phyloP scores from a whole-genome alignment of 1,140 invertebrate genomes.

The Geopemphigus sp. region DNA sequence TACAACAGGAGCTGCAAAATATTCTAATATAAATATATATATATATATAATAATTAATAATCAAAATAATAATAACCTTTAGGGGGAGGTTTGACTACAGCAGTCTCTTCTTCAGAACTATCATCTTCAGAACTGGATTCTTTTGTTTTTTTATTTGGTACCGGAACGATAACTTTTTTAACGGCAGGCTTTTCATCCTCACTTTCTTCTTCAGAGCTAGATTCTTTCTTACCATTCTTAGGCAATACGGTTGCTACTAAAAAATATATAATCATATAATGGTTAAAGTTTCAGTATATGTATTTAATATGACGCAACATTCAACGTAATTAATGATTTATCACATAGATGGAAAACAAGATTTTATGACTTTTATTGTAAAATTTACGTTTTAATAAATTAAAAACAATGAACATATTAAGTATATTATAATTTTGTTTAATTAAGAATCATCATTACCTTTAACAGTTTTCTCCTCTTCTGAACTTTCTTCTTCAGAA shows the following conservation, averaged over 20 bases:
- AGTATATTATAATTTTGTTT: too few relatives aligned
- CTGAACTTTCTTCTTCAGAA: constrained; percentile 31
- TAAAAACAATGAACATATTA: too few relatives aligned
- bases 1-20: not conserved
- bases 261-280: not conserved
- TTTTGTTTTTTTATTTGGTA: constrained; percentile 11
- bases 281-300: too few relatives aligned
- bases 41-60: not conserved
- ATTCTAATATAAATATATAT: not conserved
- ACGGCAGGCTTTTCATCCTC: constrained; percentile 16
- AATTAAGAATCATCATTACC: too few relatives aligned
- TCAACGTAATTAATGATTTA: too few relatives aligned
- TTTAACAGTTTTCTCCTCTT: not conserved
- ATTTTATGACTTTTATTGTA: too few relatives aligned
- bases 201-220: constrained; percentile 35
- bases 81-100: not conserved
- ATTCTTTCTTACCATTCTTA: not conserved
- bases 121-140: not conserved
- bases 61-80: not conserved
- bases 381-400: too few relatives aligned
- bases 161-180: not conserved
- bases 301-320: too few relatives aligned
- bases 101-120: constrained; percentile 16
- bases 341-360: too few relatives aligned
- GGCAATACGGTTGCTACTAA: not conserved